Conservation (phyloP, 2,113 vertebrate genomes). For the Myxocyprinus asiaticus region DNA sequence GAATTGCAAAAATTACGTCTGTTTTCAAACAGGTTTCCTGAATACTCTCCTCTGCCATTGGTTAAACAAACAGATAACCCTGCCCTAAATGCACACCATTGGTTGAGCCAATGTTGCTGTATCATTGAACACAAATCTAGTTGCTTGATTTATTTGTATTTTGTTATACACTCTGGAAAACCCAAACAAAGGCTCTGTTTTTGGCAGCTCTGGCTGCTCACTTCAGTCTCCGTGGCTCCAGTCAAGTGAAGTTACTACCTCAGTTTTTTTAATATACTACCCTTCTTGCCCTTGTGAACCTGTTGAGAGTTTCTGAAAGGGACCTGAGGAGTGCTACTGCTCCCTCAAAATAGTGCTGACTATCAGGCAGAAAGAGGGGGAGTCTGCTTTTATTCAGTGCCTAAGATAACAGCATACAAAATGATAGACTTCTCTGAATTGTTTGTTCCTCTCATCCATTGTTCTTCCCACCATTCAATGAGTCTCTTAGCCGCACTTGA, state of each 20-base stretch:
- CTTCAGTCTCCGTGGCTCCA: constrained; percentile 68
- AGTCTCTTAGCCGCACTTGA: constrained; percentile 92
- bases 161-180: no score
- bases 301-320: constrained; percentile 90
- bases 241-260: constrained; percentile 81
- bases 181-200: no score
- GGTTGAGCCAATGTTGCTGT: no score
- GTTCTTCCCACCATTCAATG: constrained; percentile 79
- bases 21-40: no score
- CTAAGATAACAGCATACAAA: constrained; percentile 96
- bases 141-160: no score
- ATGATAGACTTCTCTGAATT: constrained; percentile 97
- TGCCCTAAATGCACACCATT: no score
- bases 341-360: constrained; percentile 88
- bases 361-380: constrained; percentile 75
- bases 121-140: no score
- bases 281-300: constrained; percentile 92
- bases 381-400: constrained; percentile 90
- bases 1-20: no score
- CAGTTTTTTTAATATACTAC: constrained; percentile 91
- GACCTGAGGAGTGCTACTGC: constrained; percentile 86
- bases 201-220: no score
- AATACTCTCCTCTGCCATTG: no score
- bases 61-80: no score
- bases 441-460: constrained; percentile 88